Evolutionary conservation across 1,140 invertebrate species (phyloP).

Genomic region (Samia ricini): DNA sequence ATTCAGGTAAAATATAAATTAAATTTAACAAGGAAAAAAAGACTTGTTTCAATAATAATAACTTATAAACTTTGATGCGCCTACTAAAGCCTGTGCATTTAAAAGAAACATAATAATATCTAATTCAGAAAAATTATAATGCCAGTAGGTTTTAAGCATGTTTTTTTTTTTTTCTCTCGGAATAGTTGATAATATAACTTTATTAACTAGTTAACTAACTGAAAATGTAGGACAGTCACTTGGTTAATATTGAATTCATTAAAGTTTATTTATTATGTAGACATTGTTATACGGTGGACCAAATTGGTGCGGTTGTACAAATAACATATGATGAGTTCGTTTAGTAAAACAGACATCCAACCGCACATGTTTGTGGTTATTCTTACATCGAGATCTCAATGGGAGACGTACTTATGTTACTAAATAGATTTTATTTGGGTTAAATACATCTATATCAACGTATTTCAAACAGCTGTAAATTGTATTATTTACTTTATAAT

Average conservation of each 20-base stretch:
- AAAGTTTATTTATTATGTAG: neutral
- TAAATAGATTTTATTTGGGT: neutral
- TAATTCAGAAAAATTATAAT: too few relatives aligned
- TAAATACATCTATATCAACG: neutral
- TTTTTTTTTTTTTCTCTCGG: too few relatives aligned
- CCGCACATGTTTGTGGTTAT: neutral
- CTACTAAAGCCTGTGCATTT: too few relatives aligned
- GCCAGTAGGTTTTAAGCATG: too few relatives aligned
- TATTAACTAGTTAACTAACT: too few relatives aligned
- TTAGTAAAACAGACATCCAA: neutral
- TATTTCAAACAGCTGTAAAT: neutral
- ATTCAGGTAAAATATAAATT: too few relatives aligned
- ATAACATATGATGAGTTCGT: neutral
- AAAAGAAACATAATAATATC: too few relatives aligned
- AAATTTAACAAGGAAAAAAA: too few relatives aligned
- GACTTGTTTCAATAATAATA: too few relatives aligned
- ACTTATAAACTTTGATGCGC: too few relatives aligned
- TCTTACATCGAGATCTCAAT: neutral
- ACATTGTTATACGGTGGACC: neutral
- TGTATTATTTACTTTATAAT: neutral
- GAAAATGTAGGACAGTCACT: neutral
- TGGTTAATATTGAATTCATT: neutral
- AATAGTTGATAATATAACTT: too few relatives aligned
- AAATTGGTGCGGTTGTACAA: neutral
- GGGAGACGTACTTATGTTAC: neutral